A percentile compares a stretch with the other conserved stretches of the same genome.
Conservation (phyloP, 2,113 vertebrate genomes). For the Malurus cyaneus region DNA sequence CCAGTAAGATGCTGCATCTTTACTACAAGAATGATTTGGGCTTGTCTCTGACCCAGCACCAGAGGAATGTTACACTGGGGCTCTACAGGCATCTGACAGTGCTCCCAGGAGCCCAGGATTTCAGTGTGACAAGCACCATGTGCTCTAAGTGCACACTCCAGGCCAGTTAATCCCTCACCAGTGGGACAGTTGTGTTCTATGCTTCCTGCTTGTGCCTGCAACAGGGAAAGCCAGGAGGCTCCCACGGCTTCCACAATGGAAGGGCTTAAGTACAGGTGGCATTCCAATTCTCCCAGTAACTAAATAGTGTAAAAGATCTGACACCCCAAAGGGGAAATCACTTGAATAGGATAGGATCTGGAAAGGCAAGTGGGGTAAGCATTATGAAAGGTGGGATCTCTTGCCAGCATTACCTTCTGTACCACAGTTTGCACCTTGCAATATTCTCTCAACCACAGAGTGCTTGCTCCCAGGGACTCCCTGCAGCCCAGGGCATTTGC, state of each 20-base stretch:
- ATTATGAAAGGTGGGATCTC: neutral
- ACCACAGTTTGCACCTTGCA: neutral
- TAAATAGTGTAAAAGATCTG: neutral
- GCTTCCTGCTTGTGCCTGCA: neutral
- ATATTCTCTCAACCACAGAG: neutral
- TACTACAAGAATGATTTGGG: neutral
- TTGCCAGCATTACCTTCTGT: neutral
- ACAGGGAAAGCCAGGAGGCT: neutral
- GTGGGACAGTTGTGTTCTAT: neutral
- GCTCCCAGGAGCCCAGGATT: neutral
- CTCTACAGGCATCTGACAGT: neutral
- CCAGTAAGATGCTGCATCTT: neutral
- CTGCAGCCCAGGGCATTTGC: neutral
- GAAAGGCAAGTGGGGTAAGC: neutral
- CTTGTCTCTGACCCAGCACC: neutral
- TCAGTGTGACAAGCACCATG: fast-evolving
- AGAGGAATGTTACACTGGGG: neutral
- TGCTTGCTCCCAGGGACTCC: neutral
- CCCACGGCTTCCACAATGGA: neutral
- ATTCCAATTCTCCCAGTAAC: neutral
- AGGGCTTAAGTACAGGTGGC: neutral
- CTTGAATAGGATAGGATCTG: neutral
- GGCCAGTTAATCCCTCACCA: neutral
- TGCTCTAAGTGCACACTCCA: neutral
- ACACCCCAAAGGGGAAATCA: neutral